Conservation (phyloP, 2,888 invertebrate genomes). For the Hemaris fuciformis region DNA sequence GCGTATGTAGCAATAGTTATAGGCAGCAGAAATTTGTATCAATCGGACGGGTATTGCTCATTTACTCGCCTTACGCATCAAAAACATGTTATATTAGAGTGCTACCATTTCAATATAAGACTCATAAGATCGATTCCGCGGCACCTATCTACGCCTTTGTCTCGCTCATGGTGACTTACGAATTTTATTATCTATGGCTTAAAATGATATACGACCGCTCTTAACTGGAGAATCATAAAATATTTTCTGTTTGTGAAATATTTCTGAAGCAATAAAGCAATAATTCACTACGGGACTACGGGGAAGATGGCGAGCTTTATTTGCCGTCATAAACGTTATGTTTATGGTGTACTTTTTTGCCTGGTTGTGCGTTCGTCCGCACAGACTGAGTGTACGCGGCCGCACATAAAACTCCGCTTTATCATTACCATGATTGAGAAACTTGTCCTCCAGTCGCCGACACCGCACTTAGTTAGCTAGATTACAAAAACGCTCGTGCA, state of each 20-base stretch:
- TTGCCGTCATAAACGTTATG: conserved; percentile 79
- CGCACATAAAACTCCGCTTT: conserved; percentile 65
- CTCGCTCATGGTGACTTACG: conserved; percentile 73
- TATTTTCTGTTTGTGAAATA: conserved; percentile 82
- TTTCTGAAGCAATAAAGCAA: conserved; percentile 82
- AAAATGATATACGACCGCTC: conserved; percentile 79
- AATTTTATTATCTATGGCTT: conserved; percentile 81
- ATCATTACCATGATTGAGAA: conserved; percentile 57
- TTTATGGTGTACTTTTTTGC: conserved; percentile 79
- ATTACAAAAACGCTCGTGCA: conserved; percentile 10
- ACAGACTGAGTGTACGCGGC: conserved; percentile 48
- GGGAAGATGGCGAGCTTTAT: conserved; percentile 79
- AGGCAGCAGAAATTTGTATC: background rate
- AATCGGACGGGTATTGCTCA: background rate
- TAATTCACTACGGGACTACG: conserved; percentile 80
- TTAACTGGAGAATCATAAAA: conserved; percentile 81
- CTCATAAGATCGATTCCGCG: conserved; percentile 13
- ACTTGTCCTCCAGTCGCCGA: conserved; percentile 38
- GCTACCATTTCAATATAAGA: conserved; percentile 2
- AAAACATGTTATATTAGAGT: background rate
- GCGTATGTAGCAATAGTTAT: too few relatives aligned
- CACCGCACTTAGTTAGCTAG: conserved; percentile 21
- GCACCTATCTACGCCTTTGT: conserved; percentile 61
- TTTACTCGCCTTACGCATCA: background rate
- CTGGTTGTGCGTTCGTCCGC: conserved; percentile 39